Base-by-base conservation (phyloP, 2,797 vertebrate species). In the Streptopelia turtur region DNA sequence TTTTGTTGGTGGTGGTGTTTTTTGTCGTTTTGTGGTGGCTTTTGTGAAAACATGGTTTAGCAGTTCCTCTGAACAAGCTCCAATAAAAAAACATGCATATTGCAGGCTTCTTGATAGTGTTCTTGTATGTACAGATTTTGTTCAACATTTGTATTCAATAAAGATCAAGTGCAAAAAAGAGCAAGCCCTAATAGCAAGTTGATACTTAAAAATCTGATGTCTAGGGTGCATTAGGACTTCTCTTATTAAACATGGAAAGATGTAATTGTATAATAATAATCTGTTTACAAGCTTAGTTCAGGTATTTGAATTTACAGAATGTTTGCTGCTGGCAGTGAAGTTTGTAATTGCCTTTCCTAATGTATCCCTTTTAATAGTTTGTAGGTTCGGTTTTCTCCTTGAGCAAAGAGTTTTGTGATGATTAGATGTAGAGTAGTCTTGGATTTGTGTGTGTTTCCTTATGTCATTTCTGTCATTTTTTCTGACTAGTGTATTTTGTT, bases 141-240 rank as follows among this genome's bases (percentile, higher is more conserved):
- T 49, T 68, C 7, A 66, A 2, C 4, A 0, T 41, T 56, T 37
- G 22, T 16, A 11, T 59, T 70, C 6, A 23, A 0, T 66, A 52
- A 57, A 14, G 7, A 52, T 28, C 25, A 22, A 55, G 9, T 49
- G 13, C n/a, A 5, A 39, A 68, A 78, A 39, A 56, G 8, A 61
- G n/a, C 33, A 33, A 63, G 17, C 66, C n/a, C 21, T 52, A 2
- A 0, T 41, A 22, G 55, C 17, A 28, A 57, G 5, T 20, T 37
- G 35, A 39, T 70, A 4, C 28, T 56, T 64, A 21, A 60, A 41
- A 49, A 20, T 37, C 28, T n/a, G 11, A 21, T 83, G 60, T 66
- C 39, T 37, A n/a, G 85, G 61, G 55, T 53, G 30, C 10, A 3
- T 81, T 61, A 39, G 30, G 28, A 23, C 50, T 83, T 90, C 18